phyloP scores from a whole-genome alignment of 2,797 vertebrate genomes.

The Eulemur mongoz region DNA sequence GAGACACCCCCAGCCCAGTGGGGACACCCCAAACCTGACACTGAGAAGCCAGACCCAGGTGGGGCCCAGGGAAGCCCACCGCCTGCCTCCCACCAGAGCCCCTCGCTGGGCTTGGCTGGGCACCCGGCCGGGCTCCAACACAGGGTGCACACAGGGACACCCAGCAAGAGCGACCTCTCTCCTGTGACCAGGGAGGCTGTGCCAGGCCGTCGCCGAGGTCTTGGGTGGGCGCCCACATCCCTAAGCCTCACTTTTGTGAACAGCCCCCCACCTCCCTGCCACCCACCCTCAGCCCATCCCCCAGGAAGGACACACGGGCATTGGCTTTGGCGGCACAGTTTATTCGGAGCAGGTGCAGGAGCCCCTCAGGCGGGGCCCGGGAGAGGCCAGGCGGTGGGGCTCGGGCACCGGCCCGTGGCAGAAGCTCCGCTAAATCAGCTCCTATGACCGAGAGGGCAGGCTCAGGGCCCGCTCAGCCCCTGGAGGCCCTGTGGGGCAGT shows the following conservation, averaged over 20 bases:
- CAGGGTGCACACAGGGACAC: neutral
- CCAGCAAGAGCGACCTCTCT: neutral
- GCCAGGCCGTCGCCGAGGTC: neutral
- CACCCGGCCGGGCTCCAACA: neutral
- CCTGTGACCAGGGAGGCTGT: neutral
- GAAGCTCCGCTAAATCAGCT: neutral
- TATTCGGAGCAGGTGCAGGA: neutral
- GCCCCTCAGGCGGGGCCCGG: neutral
- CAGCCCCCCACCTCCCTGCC: neutral
- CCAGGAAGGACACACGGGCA: neutral
- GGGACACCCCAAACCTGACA: neutral
- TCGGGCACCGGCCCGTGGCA: fast-evolving
- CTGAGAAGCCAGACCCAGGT: neutral
- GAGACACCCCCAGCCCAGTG: too few relatives aligned
- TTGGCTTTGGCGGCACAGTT: neutral
- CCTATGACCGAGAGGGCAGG: neutral
- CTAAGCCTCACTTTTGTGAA: neutral
- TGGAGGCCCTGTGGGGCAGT: fast-evolving
- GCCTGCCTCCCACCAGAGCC: neutral
- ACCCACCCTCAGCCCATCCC: neutral
- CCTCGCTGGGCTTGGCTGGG: neutral
- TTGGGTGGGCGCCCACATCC: neutral
- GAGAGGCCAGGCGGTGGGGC: fast-evolving
- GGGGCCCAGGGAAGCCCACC: neutral
- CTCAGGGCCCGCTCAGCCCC: neutral